Evolutionary conservation across 2,888 invertebrate species (phyloP), one percentile per base, ranked within the genome.

Genomic region (Amiota mariae): DNA sequence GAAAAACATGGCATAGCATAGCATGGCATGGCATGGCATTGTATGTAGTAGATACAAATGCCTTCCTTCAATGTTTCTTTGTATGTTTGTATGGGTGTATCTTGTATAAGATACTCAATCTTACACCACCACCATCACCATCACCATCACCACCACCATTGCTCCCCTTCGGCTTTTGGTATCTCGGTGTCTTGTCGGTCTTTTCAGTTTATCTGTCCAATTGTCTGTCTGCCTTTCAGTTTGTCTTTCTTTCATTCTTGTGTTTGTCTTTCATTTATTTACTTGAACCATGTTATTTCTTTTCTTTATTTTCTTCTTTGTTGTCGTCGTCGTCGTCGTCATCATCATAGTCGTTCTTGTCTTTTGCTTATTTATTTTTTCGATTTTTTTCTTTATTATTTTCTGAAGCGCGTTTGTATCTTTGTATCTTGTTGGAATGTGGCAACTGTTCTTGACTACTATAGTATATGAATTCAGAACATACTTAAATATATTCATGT

Each of bases 201-300:
- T 36, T 36, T 54, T 54, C 13, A 15, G 57, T 18, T 20, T 10
- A 15, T 15, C 57, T 15, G 57, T 18, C 57, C 57, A 57, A n/a
- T n/a, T n/a, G n/a, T 54, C 57, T 2, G 61, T 63, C n/a, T 36
- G 61, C 24, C 61, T 36, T 12, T 63, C 12, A 36, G 36, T 63
- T 10, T 24, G 36, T 63, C 18, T 59, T 59, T n/a, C 18, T 59
- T 59, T 36, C 36, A 36, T 63, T 54, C 24, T 51, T 11, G 24
- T 68, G 51, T 68, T 68, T 68, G 67, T 68, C 67, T 68, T 68
- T 72, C 64, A 68, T 72, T 72, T 73, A 76, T 76, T 76, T 67
- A 73, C 71, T 75, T 71, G 66, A 72, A 67, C 72, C 59, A 59
- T 70, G 61, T 70, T 54, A n/a, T 67, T 73, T 73, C 46, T 13